Percentiles rank a stretch among this genome's conserved stretches.
Evolutionary conservation across 2,888 invertebrate species (phyloP).

Genomic region (Drosophila hamatofila): DNA sequence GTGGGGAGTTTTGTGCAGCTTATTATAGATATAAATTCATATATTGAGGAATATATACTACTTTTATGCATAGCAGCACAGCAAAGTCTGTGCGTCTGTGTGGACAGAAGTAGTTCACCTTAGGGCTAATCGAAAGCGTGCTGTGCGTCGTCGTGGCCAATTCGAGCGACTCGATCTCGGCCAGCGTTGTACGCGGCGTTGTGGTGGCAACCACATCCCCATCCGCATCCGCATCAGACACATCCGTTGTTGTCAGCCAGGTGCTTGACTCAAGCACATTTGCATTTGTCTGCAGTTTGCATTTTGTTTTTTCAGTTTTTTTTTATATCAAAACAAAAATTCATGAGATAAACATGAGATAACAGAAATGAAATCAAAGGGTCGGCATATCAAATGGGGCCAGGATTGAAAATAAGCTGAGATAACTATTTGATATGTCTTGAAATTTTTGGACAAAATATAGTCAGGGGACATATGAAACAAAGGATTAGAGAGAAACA

Average conservation of each 20-base stretch:
- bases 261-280: slow-evolving; percentile 63
- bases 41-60: slow-evolving; percentile 22
- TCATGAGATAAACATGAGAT: slow-evolving; percentile 19
- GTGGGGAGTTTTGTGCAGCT: slow-evolving; percentile 41
- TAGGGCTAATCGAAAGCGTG: slow-evolving; percentile 64
- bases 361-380: neutral
- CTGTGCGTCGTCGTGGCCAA: slow-evolving; percentile 41
- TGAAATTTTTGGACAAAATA: neutral
- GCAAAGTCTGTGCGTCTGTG: slow-evolving; percentile 11
- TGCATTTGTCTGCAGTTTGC: slow-evolving; percentile 58
- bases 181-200: slow-evolving; percentile 44
- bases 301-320: slow-evolving; percentile 13
- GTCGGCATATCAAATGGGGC: neutral
- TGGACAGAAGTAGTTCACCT: slow-evolving; percentile 62
- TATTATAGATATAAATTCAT: slow-evolving; percentile 28
- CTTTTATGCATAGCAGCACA: slow-evolving; percentile 32
- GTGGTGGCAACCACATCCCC: slow-evolving; percentile 39
- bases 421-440: neutral
- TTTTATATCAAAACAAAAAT: slow-evolving; percentile 19
- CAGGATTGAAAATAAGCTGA: neutral
- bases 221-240: slow-evolving; percentile 48
- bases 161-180: slow-evolving; percentile 53
- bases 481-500: neutral
- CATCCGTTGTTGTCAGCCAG: slow-evolving; percentile 54
- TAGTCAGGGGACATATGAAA: neutral